Evolutionary conservation across 2,113 vertebrate genomes (phyloP), one percentile per base, ranked within the genome.

Genomic region (Girardinichthys multiradiatus): DNA sequence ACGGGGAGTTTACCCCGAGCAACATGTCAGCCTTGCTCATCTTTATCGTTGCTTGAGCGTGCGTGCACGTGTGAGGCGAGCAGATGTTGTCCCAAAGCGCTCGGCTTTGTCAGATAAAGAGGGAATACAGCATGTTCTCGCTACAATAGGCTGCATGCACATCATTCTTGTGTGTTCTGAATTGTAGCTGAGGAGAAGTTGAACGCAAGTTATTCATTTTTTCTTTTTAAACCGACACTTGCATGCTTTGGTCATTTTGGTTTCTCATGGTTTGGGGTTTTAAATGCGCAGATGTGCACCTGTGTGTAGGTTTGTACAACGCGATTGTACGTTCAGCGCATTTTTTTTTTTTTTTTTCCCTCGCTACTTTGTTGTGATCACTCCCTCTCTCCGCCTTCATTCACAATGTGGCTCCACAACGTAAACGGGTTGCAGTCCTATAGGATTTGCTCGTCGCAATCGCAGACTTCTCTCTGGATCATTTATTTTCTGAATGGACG

Each of bases 81-180:
- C 87, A 89, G 87, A 90, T 87, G 90, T 87, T 84, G 87, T 86
- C 85, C 77, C 83, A 82, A 74, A 86, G 81, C 85, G 82, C 72
- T 70, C 39, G 79, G 76, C 83, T 86, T 79, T 85, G 85, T 85
- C 83, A 74, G 77, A 90, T 88, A 67, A 83, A 85, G 70, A 64
- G 63, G 86, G 81, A 64, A 90, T 73, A 84, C 84, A 65, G 78
- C 79, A 37, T 77, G 83, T 89, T 72, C 85, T 72, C 66, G 45
- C 24, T 60, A 30, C 14, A 60, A 17, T 62, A 54, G 48, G 24
- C 42, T n/a, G 48, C 48, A 51, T 54, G 48, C 48, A n/a, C 72
- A 26, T 65, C 54, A 29, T 54, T 67, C 57, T 28, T 74, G 54
- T 81, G 72, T 63, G 31, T 45, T 19, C 42, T 45, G 42, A 19